Conservation (phyloP, 2,113 vertebrate genomes). For the Brachyistius frenatus region DNA sequence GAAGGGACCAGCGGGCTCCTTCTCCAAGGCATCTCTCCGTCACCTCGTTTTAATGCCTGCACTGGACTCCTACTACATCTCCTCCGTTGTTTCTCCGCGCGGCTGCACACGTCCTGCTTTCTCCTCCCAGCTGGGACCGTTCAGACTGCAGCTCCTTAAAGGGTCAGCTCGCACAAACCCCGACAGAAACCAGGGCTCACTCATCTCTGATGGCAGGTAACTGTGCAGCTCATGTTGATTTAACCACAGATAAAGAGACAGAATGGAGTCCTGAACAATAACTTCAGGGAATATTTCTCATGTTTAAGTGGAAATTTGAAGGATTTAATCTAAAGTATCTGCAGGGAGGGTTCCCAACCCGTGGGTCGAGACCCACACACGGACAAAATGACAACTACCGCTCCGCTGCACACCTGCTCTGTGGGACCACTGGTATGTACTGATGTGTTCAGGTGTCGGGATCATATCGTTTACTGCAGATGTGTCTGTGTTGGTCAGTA, state of each 20-base stretch:
- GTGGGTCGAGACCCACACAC: neutral
- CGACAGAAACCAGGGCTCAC: too few relatives aligned
- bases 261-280: too few relatives aligned
- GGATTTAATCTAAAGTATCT: neutral
- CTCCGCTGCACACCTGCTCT: too few relatives aligned
- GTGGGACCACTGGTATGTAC: too few relatives aligned
- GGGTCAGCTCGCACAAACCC: neutral
- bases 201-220: neutral
- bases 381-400: too few relatives aligned
- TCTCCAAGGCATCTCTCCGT: constrained; percentile 46
- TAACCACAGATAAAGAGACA: too few relatives aligned
- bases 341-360: neutral
- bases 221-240: too few relatives aligned
- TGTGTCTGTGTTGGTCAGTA: too few relatives aligned
- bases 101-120: neutral
- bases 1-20: neutral
- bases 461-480: too few relatives aligned
- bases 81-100: neutral
- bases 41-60: neutral
- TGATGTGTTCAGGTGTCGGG: too few relatives aligned
- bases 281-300: neutral
- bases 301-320: neutral
- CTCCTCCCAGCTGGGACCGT: neutral
- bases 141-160: neutral
- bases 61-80: constrained; percentile 17